Evolutionary conservation across 2,888 invertebrate species (phyloP).

Genomic region (Zelleria hepariella): DNA sequence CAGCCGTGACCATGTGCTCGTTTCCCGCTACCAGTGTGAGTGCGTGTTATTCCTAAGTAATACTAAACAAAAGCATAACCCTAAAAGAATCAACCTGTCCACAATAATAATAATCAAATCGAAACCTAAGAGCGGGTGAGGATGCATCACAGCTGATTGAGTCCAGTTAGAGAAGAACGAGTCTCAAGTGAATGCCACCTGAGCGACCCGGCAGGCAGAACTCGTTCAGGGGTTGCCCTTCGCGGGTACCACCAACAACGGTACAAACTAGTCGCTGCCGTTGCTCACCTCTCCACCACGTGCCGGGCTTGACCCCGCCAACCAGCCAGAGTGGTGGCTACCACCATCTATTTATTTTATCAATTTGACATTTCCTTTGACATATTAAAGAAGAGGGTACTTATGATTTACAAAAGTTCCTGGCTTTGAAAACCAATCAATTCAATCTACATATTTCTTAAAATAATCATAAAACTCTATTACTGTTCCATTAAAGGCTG

Average conservation of each 20-base stretch:
- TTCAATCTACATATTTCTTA: background rate
- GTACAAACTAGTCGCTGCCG: conserved; percentile 61
- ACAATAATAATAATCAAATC: no score
- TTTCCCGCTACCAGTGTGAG: background rate
- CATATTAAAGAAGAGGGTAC: background rate
- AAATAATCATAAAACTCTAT: background rate
- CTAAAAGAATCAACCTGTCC: no score
- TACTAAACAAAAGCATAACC: no score
- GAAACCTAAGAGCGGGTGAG: conserved; percentile 25
- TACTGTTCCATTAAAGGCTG: background rate
- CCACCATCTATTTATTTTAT: background rate
- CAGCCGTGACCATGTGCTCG: background rate
- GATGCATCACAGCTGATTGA: conserved; percentile 56
- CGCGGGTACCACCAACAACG: conserved; percentile 47
- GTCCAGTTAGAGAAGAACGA: conserved; percentile 69
- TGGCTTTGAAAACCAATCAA: background rate
- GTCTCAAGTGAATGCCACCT: conserved; percentile 60
- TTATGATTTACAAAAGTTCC: background rate
- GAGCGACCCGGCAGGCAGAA: conserved; percentile 59
- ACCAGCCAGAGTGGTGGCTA: no score
- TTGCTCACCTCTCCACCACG: conserved; percentile 45
- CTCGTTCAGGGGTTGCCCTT: conserved; percentile 61
- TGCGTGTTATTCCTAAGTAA: no score
- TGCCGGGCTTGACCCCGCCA: conserved; percentile 28
- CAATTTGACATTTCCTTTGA: background rate